A percentile compares a stretch with the other conserved stretches of the same genome.
Conservation (phyloP, 2,113 vertebrate species). For the Xyliphius kryptos region DNA sequence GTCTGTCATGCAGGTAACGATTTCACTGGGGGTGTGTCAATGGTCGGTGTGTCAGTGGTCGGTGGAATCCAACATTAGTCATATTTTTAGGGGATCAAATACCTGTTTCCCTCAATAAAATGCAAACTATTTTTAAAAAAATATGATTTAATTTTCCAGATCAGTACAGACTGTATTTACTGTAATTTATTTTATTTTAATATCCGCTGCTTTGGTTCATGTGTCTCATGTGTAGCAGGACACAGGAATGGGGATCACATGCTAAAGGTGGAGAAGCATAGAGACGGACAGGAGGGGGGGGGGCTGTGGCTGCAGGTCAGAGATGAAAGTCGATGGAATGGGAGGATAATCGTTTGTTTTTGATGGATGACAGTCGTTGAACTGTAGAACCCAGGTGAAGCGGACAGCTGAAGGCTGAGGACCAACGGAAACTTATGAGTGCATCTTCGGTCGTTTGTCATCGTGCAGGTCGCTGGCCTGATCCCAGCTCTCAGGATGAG, state of each 20-base stretch:
- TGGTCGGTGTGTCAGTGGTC: too few relatives aligned
- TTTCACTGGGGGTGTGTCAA: too few relatives aligned
- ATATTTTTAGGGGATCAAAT: too few relatives aligned
- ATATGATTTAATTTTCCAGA: too few relatives aligned
- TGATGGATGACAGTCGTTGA: neutral
- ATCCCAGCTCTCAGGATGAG: neutral
- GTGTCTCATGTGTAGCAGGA: conserved; percentile 4
- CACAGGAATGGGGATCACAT: conserved; percentile 3
- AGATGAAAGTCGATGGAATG: too few relatives aligned
- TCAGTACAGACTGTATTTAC: neutral
- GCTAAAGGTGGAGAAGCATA: conserved; percentile 21
- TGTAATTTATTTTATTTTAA: too few relatives aligned
- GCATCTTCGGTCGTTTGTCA: neutral
- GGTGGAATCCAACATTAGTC: too few relatives aligned
- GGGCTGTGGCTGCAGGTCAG: too few relatives aligned
- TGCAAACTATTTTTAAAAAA: too few relatives aligned
- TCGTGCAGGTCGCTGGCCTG: conserved; percentile 9
- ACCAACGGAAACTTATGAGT: conserved; percentile 10
- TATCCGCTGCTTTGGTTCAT: conserved; percentile 4
- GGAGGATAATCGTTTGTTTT: neutral
- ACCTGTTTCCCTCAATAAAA: too few relatives aligned
- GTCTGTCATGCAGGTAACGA: too few relatives aligned
- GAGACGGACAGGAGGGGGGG: neutral
- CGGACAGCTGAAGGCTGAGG: conserved; percentile 3
- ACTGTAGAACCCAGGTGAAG: neutral